Evolutionary conservation across 2,113 vertebrate genomes (phyloP).

Genomic region (Zosterops japonicus): DNA sequence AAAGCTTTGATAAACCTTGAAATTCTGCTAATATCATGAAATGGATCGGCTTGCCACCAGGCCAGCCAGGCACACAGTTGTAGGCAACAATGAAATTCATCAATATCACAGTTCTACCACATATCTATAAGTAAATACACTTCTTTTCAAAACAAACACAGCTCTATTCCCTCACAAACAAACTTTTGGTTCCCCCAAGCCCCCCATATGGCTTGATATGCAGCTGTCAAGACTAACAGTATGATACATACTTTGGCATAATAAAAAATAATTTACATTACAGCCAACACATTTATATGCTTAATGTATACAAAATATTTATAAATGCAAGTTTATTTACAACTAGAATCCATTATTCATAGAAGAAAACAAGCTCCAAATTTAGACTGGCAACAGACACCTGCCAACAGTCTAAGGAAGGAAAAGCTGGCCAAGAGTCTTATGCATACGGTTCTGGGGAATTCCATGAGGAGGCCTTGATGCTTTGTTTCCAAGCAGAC

Average conservation of each 20-base stretch:
- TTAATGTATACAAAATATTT: constrained; percentile 79
- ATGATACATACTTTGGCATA: constrained; percentile 69
- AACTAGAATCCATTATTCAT: constrained; percentile 46
- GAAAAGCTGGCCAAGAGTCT: constrained; percentile 42
- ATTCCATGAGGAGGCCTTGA: neutral
- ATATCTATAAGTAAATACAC: neutral
- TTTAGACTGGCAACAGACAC: neutral
- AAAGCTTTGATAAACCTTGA: neutral
- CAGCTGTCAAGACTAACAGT: constrained; percentile 48
- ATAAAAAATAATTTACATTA: constrained; percentile 78
- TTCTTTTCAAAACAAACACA: constrained; percentile 14
- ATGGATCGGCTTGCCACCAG: neutral
- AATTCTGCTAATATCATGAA: neutral
- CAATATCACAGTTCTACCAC: neutral
- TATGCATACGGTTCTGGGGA: neutral
- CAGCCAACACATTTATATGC: constrained; percentile 59
- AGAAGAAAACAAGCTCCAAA: constrained; percentile 36
- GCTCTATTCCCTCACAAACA: neutral
- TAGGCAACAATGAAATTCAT: neutral
- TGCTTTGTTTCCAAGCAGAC: constrained; percentile 19
- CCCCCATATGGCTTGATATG: constrained; percentile 51
- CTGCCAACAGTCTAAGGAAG: constrained; percentile 55
- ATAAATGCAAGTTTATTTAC: constrained; percentile 78
- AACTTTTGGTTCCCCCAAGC: constrained; percentile 23
- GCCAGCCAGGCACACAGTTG: neutral